phyloP scores from a whole-genome alignment of 2,888 invertebrate genomes.

The Conistra vaccinii region DNA sequence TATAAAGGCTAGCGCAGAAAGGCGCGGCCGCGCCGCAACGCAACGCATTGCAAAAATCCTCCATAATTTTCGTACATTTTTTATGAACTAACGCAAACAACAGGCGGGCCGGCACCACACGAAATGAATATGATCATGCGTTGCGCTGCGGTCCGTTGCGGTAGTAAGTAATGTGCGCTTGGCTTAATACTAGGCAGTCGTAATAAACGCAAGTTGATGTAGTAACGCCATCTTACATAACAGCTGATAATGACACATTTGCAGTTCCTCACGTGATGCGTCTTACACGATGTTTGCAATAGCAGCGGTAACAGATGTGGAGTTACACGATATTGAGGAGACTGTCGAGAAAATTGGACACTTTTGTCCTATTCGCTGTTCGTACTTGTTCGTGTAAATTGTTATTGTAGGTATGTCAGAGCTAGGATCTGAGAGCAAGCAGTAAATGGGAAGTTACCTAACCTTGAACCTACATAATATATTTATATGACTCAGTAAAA shows the following conservation, averaged over 20 bases:
- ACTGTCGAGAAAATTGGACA: slow-evolving; percentile 32
- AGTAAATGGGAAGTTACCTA: not conserved
- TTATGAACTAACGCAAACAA: not conserved
- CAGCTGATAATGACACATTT: slow-evolving; percentile 36
- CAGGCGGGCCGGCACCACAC: not conserved
- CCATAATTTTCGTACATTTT: not conserved
- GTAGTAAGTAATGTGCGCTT: not conserved
- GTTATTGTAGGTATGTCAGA: not conserved
- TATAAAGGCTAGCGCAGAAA: not conserved
- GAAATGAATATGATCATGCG: not conserved
- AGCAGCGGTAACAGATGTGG: slow-evolving; percentile 20
- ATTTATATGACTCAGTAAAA: not conserved
- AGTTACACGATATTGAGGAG: slow-evolving; percentile 7
- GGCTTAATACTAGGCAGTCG: slow-evolving; percentile 13
- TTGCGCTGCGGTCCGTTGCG: not conserved
- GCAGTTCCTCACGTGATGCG: slow-evolving; percentile 38
- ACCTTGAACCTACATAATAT: not conserved
- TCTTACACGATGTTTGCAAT: slow-evolving; percentile 29
- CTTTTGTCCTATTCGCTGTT: slow-evolving; percentile 1
- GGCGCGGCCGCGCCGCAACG: not conserved
- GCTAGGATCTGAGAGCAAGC: not conserved
- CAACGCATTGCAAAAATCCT: not conserved
- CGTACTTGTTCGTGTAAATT: slow-evolving; percentile 20
- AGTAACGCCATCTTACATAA: slow-evolving; percentile 45
- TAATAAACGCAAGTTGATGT: slow-evolving; percentile 28